Conservation (phyloP, 1,140 invertebrate species). For the Bradysia coprophila region DNA sequence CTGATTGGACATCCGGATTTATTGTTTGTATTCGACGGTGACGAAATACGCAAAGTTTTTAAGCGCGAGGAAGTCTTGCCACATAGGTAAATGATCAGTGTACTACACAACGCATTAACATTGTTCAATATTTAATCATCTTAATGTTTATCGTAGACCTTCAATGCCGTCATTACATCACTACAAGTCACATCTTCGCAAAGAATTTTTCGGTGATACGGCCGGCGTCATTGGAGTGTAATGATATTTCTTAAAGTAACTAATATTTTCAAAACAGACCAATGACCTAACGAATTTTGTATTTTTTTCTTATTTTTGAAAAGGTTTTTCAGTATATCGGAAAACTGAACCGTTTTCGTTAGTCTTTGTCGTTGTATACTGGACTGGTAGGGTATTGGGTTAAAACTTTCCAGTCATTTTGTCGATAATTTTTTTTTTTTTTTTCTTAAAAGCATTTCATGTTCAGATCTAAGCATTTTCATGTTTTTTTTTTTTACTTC, state of each 20-base stretch:
- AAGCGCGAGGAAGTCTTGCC: constrained; percentile 56
- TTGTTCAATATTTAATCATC: constrained; percentile 1
- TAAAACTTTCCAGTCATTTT: too few species aligned
- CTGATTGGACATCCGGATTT: constrained; percentile 59
- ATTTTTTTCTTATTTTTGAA: neutral
- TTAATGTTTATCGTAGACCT: constrained; percentile 25
- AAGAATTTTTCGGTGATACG: constrained; percentile 51
- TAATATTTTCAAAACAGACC: too few species aligned
- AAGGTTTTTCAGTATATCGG: neutral
- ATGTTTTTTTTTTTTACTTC: too few species aligned
- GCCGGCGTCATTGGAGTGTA: constrained; percentile 64
- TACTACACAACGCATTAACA: neutral
- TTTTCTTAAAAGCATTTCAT: too few species aligned
- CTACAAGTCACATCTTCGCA: constrained; percentile 53
- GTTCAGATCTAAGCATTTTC: too few species aligned
- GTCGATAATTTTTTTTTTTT: too few species aligned
- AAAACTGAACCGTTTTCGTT: too few species aligned
- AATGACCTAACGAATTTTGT: neutral
- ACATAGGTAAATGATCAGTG: constrained; percentile 21
- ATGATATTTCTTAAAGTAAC: constrained; percentile 20
- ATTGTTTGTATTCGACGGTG: constrained; percentile 56
- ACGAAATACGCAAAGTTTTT: constrained; percentile 56
- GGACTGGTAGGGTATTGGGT: too few species aligned
- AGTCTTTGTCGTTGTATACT: too few species aligned
- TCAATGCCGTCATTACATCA: constrained; percentile 61